Evolutionary conservation across 2,888 invertebrate genomes (phyloP).

Genomic region (Ptilodon capucinus): DNA sequence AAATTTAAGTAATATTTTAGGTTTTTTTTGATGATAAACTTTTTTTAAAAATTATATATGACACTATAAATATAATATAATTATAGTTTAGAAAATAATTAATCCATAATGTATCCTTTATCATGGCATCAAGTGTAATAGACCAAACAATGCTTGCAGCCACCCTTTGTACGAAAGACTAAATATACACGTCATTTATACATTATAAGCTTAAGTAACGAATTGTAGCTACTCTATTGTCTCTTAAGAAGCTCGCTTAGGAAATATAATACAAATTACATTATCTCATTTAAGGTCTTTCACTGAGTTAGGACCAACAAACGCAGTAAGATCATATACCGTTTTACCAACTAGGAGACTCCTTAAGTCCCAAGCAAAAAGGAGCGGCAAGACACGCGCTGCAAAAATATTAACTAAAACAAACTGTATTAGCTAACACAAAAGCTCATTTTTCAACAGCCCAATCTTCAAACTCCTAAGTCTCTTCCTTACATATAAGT

Average conservation of each 20-base stretch:
- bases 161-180: conserved; percentile 36
- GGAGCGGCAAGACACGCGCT: no score
- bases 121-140: conserved; percentile 23
- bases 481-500: no score
- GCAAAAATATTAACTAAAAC: no score
- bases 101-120: neutral
- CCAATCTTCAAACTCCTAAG: no score
- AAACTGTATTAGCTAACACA: no score
- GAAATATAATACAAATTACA: conserved; percentile 12
- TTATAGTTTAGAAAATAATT: neutral
- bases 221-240: conserved; percentile 29
- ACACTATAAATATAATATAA: no score
- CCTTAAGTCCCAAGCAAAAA: no score
- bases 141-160: conserved; percentile 36
- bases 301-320: neutral
- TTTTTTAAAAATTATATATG: no score
- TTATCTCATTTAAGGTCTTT: neutral
- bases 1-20: neutral
- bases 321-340: no score
- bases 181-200: conserved; percentile 43
- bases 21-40: no score
- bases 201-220: conserved; percentile 45
- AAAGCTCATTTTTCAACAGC: no score
- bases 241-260: conserved; percentile 13
- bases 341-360: no score